These are phyloP conservation scores for Colaptes auratus DNA, from an alignment of 2,113 vertebrate species.

Conservation along the genomic window DNA sequence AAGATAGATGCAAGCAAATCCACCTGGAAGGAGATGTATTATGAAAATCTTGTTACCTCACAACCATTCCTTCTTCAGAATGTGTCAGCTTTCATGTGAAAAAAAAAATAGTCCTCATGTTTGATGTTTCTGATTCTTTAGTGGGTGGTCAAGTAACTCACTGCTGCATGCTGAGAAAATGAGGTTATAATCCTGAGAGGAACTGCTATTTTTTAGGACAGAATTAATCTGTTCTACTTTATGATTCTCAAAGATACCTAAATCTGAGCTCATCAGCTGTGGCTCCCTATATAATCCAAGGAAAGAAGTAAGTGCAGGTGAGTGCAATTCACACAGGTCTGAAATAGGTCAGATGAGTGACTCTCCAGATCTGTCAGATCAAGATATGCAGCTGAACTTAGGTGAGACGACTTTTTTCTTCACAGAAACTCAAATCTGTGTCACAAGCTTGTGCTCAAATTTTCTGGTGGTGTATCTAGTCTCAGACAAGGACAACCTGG, in stretches of 20 bases:
- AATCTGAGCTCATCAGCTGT: not conserved
- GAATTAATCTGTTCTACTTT: not conserved
- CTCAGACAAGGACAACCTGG: not conserved
- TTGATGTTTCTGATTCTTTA: not conserved
- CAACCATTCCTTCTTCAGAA: not conserved
- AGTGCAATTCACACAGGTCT: not conserved
- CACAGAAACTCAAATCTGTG: not conserved
- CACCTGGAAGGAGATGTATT: not conserved
- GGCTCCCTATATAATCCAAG: not conserved
- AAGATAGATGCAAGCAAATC: not conserved
- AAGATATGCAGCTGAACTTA: not conserved
- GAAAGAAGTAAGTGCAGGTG: not conserved
- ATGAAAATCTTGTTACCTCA: not conserved
- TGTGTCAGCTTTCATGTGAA: not conserved
- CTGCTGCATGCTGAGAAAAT: not conserved
- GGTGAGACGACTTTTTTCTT: not conserved
- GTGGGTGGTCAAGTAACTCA: not conserved
- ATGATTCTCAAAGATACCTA: not conserved
- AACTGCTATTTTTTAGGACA: not conserved
- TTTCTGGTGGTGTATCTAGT: not conserved
- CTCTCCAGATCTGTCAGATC: rapidly evolving
- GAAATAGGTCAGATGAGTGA: not conserved
- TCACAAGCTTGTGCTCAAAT: not conserved
- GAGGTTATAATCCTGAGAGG: not conserved
- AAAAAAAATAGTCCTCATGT: rapidly evolving